phyloP scores from a whole-genome alignment of 2,113 vertebrate species.

The Acanthisitta chloris region DNA sequence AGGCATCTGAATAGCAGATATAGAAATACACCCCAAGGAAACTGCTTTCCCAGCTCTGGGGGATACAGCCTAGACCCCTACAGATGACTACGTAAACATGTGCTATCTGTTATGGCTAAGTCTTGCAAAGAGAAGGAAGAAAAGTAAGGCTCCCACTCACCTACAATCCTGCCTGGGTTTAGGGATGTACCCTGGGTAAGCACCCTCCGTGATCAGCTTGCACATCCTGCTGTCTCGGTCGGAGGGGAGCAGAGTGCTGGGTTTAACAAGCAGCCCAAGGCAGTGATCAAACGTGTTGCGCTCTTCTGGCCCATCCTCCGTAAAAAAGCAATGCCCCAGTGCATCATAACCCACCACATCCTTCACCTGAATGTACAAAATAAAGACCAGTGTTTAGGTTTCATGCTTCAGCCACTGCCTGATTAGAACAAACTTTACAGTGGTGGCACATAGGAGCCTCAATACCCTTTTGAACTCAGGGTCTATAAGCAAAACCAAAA shows the following conservation, averaged over 20 bases:
- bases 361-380: slow-evolving; percentile 78
- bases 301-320: slow-evolving; percentile 93
- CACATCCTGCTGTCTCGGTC: slow-evolving; percentile 96
- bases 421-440: background rate
- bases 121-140: background rate
- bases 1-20: background rate
- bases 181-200: slow-evolving; percentile 90
- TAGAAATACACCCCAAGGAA: background rate
- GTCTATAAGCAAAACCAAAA: background rate
- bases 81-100: background rate
- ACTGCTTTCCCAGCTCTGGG: background rate
- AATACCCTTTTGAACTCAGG: background rate
- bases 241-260: slow-evolving; percentile 90
- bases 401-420: background rate
- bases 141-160: slow-evolving; percentile 66
- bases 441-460: background rate
- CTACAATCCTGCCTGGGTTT: slow-evolving; percentile 96
- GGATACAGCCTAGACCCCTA: background rate
- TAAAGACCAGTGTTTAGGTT: background rate
- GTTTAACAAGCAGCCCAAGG: slow-evolving; percentile 87
- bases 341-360: slow-evolving; percentile 90
- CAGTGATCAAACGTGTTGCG: slow-evolving; percentile 96
- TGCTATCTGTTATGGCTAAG: background rate
- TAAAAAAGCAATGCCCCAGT: slow-evolving; percentile 95
- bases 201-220: slow-evolving; percentile 84